Conservation (phyloP, 2,113 vertebrate genomes). For the Crotalus viridis region DNA sequence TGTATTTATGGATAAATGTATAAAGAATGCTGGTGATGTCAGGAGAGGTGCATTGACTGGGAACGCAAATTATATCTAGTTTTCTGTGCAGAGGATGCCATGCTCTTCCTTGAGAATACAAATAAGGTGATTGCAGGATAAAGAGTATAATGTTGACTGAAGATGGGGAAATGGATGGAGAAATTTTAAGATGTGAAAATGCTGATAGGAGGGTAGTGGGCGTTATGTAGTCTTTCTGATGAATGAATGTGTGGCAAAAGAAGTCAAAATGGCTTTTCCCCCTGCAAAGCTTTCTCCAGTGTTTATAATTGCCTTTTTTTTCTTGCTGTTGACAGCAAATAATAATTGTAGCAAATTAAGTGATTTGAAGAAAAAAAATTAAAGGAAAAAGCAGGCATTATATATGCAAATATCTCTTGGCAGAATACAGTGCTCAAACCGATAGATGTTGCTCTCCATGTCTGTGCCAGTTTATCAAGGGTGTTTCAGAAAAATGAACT, state of each 20-base stretch:
- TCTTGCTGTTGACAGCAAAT: background rate
- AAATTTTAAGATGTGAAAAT: background rate
- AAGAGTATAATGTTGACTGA: background rate
- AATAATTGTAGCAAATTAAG: background rate
- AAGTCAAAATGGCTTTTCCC: background rate
- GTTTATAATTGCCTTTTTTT: background rate
- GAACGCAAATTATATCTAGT: background rate
- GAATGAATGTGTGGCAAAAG: background rate
- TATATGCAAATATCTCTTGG: background rate
- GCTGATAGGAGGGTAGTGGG: background rate
- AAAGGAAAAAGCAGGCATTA: accelerated
- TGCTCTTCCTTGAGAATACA: background rate
- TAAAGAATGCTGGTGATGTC: background rate
- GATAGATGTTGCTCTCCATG: background rate
- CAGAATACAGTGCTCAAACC: background rate
- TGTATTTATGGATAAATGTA: background rate
- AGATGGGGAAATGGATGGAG: background rate
- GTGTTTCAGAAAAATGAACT: background rate
- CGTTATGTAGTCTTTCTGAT: background rate
- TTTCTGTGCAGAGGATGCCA: background rate
- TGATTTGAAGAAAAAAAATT: accelerated
- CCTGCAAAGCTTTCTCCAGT: background rate
- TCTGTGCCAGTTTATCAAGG: background rate
- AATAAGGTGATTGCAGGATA: background rate
- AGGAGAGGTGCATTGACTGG: background rate